Evolutionary conservation across 2,888 invertebrate species (phyloP).

Genomic region (Nymphalis urticae): DNA sequence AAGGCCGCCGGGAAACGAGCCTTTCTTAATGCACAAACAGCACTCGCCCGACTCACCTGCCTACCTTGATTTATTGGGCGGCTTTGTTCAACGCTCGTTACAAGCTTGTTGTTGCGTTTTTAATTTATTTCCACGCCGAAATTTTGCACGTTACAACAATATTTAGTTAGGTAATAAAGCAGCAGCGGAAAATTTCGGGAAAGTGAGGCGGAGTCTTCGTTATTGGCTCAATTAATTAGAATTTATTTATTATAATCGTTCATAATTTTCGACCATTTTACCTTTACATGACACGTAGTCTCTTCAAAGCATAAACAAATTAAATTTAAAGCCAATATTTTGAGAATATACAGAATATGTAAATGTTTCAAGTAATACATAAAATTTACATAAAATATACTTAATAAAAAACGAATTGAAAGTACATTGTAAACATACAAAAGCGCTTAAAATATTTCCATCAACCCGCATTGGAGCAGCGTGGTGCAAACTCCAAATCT

Average conservation of each 20-base stretch:
- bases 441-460: too few relatives aligned
- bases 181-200: constrained; percentile 46
- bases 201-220: constrained; percentile 13
- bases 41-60: constrained; percentile 74
- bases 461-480: too few relatives aligned
- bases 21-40: constrained; percentile 81
- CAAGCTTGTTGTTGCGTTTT: constrained; percentile 81
- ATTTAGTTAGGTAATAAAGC: constrained; percentile 72
- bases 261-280: neutral
- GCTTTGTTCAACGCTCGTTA: constrained; percentile 78
- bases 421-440: too few relatives aligned
- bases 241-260: constrained; percentile 1
- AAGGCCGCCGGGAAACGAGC: constrained; percentile 75
- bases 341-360: too few relatives aligned
- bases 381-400: too few relatives aligned
- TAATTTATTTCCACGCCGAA: constrained; percentile 78
- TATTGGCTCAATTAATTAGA: constrained; percentile 13
- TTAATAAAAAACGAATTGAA: too few relatives aligned
- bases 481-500: too few relatives aligned
- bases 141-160: constrained; percentile 68
- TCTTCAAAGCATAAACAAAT: neutral
- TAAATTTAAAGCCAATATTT: too few relatives aligned
- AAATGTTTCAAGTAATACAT: too few relatives aligned
- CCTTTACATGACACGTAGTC: too few relatives aligned
- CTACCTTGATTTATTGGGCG: constrained; percentile 78